phyloP scores from a whole-genome alignment of 2,113 vertebrate genomes.

The Thalassarche chlororhynchos region DNA sequence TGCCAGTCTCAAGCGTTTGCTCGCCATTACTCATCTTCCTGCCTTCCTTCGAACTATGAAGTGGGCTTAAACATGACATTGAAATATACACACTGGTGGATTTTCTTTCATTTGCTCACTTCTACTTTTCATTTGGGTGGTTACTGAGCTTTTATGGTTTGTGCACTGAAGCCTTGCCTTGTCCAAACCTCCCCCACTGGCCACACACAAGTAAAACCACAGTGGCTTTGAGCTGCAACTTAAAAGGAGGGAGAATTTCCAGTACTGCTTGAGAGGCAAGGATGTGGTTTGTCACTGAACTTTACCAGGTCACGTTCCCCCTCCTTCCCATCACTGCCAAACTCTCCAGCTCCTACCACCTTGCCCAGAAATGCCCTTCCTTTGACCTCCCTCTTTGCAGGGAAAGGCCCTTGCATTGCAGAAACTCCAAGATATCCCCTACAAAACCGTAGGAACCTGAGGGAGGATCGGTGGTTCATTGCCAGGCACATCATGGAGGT shows the following conservation, averaged over 20 bases:
- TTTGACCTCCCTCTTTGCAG: not conserved
- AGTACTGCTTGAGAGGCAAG: not conserved
- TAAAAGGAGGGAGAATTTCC: not conserved
- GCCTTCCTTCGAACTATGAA: not conserved
- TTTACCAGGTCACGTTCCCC: not conserved
- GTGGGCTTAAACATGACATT: not conserved
- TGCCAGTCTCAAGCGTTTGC: not conserved
- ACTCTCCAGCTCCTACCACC: not conserved
- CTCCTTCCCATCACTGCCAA: not conserved
- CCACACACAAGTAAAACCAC: not conserved
- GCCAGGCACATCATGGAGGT: not conserved
- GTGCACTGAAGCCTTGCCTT: not conserved
- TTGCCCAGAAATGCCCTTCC: not conserved
- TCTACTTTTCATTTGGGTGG: not conserved
- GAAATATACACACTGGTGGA: not conserved
- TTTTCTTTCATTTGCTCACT: slow-evolving; percentile 19
- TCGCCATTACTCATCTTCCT: not conserved
- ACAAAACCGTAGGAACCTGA: not conserved
- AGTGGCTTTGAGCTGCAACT: not conserved
- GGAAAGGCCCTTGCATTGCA: not conserved
- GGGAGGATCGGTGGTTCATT: not conserved
- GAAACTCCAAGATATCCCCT: not conserved
- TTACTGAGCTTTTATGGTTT: not conserved
- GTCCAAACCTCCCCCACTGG: not conserved
- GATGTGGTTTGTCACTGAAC: not conserved